phyloP scores from a whole-genome alignment of 1,140 invertebrate species.

The Scaptodrosophila lebanonensis region DNA sequence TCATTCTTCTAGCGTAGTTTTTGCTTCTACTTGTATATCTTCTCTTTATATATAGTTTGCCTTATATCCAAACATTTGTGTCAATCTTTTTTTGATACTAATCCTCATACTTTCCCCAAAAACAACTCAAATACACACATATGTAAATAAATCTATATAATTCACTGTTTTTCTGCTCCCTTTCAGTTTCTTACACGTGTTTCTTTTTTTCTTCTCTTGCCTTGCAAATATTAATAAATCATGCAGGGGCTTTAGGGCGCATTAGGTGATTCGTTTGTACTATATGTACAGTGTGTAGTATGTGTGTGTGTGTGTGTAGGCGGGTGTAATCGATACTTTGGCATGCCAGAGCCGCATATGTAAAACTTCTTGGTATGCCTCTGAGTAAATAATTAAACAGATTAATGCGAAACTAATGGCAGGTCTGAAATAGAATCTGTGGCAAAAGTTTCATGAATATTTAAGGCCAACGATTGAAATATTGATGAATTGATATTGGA shows the following conservation, averaged over 20 bases:
- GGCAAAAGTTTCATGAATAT: constrained; percentile 40
- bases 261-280: constrained; percentile 14
- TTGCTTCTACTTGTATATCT: too few relatives aligned
- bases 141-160: too few relatives aligned
- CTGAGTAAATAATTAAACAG: constrained; percentile 37
- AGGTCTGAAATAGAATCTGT: constrained; percentile 28
- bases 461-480: constrained; percentile 29
- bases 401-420: constrained; percentile 29
- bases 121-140: too few relatives aligned
- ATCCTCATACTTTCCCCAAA: too few relatives aligned
- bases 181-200: constrained; percentile 4
- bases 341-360: too few relatives aligned
- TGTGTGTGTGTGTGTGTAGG: not conserved
- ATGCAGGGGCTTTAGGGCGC: constrained; percentile 10
- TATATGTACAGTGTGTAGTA: too few relatives aligned
- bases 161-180: not conserved
- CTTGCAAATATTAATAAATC: constrained; percentile 22
- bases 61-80: too few relatives aligned
- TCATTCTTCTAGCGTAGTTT: too few relatives aligned
- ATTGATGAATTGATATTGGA: too few relatives aligned
- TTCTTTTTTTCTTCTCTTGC: not conserved
- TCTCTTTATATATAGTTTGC: too few relatives aligned
- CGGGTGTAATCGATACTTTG: constrained; percentile 16
- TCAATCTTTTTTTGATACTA: too few relatives aligned
- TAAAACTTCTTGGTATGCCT: too few relatives aligned